Evolutionary conservation across 2,888 invertebrate genomes (phyloP).

Genomic region (Dolichomitus sp.): DNA sequence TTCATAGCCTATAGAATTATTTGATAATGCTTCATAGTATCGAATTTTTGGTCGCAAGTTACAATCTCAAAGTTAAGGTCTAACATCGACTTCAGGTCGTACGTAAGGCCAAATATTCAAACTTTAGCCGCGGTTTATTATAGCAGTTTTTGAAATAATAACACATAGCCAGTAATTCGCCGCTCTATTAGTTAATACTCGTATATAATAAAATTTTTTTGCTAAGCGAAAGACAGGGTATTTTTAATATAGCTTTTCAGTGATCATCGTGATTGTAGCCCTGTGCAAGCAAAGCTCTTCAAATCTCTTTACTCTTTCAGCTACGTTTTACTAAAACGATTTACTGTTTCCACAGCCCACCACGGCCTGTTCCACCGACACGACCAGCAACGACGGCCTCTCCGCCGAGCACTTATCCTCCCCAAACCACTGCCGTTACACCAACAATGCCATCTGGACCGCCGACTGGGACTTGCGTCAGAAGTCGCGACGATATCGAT

Average conservation of each 20-base stretch:
- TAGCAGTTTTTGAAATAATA: background rate
- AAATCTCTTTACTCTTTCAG: background rate
- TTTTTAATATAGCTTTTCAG: no score
- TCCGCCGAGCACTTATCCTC: constrained; percentile 45
- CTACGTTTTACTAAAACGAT: background rate
- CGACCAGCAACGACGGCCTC: constrained; percentile 27
- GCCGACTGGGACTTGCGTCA: constrained; percentile 61
- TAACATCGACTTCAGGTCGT: no score
- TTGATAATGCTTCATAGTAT: background rate
- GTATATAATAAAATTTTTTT: no score
- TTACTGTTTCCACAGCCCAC: background rate
- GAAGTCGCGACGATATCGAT: constrained; percentile 30
- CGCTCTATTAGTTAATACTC: background rate
- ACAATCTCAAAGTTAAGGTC: no score
- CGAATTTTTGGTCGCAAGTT: no score
- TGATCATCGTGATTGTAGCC: no score
- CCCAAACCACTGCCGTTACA: constrained; percentile 16
- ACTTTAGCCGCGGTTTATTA: background rate
- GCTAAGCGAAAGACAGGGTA: no score
- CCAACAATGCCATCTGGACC: constrained; percentile 26
- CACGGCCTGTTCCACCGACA: constrained; percentile 23
- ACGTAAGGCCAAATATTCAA: no score
- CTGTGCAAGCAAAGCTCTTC: no score
- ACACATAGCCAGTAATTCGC: background rate
- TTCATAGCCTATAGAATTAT: background rate